Conservation (phyloP, 2,797 vertebrate genomes). For the Liasis olivaceus region DNA sequence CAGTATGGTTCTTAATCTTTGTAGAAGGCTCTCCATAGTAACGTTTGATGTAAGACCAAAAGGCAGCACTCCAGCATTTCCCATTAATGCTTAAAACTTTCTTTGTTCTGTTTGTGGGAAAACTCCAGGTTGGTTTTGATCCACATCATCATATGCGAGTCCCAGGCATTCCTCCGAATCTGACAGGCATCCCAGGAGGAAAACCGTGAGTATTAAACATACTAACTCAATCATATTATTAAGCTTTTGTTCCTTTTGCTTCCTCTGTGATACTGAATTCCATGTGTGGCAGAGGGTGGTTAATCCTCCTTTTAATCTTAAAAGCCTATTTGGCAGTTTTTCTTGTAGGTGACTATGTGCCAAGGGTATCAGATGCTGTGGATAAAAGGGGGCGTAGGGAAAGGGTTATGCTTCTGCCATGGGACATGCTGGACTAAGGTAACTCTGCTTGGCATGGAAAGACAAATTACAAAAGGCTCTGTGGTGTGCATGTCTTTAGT, state of each 20-base stretch:
- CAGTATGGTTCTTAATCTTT: conserved; percentile 7
- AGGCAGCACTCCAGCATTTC: neutral
- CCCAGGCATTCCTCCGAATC: conserved; percentile 93
- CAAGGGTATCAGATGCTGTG: neutral
- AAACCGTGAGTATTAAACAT: conserved; percentile 89
- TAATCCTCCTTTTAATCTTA: conserved; percentile 38
- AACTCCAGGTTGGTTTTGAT: conserved; percentile 91
- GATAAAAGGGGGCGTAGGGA: conserved; percentile 41
- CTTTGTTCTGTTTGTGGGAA: conserved; percentile 64
- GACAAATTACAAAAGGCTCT: conserved; percentile 40
- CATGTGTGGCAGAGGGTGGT: conserved; percentile 36
- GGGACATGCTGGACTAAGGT: conserved; percentile 40
- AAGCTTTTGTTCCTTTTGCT: conserved; percentile 39
- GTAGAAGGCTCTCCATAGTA: neutral
- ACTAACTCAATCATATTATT: conserved; percentile 49
- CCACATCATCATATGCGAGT: conserved; percentile 98
- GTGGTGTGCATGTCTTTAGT: conserved; percentile 35
- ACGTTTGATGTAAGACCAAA: conserved; percentile 40
- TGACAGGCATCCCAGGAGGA: conserved; percentile 96
- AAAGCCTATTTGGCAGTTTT: conserved; percentile 42
- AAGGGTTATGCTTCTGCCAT: conserved; percentile 25
- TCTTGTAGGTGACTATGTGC: conserved; percentile 29
- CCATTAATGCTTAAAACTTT: conserved; percentile 15
- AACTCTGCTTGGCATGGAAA: conserved; percentile 44
- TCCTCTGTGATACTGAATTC: conserved; percentile 37